Evolutionary conservation across 2,797 vertebrate species (phyloP).

Genomic region (Clangula hyemalis): DNA sequence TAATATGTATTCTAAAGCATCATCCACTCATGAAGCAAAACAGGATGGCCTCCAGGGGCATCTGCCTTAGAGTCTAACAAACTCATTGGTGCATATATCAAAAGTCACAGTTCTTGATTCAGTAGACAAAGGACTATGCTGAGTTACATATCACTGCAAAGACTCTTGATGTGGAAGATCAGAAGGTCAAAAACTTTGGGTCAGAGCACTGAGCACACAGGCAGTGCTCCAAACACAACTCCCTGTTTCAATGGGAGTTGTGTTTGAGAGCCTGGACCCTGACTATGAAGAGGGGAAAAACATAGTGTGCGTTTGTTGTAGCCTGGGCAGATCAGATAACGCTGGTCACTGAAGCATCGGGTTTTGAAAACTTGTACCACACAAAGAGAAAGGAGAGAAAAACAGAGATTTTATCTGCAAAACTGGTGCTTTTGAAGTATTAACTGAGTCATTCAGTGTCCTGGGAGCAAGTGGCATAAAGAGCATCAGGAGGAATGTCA

Average conservation of each 20-base stretch:
- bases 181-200: neutral
- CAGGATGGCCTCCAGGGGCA: neutral
- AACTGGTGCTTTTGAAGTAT: neutral
- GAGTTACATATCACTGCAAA: neutral
- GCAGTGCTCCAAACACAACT: neutral
- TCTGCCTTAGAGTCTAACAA: neutral
- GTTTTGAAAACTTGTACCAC: neutral
- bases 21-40: neutral
- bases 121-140: neutral
- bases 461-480: neutral
- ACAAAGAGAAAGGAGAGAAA: neutral
- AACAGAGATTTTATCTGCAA: neutral
- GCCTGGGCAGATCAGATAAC: neutral
- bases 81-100: neutral
- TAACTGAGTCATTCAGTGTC: neutral
- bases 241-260: neutral
- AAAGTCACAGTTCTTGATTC: neutral
- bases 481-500: neutral
- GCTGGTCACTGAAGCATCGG: neutral
- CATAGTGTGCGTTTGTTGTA: neutral
- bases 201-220: accelerated
- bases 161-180: neutral
- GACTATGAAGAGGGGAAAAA: neutral
- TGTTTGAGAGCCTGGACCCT: neutral
- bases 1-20: neutral